These are phyloP conservation scores for Thomomys bottae DNA, from an alignment of 2,113 vertebrate species.

Conservation along the genomic window DNA sequence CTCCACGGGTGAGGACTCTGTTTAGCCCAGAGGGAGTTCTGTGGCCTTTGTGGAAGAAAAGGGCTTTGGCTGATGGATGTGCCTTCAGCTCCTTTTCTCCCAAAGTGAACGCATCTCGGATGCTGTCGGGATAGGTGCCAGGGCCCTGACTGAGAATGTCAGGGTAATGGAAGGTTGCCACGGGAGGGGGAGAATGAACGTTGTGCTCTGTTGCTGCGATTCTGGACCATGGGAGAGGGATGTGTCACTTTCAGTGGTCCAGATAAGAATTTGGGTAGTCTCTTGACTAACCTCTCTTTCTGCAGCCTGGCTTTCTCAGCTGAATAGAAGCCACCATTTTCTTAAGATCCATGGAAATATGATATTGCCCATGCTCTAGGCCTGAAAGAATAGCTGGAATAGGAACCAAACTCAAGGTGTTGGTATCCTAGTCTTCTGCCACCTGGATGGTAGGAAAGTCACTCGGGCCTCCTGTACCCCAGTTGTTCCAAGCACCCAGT, in stretches of 20 bases:
- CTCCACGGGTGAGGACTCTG: not conserved
- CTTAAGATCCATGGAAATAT: conserved; percentile 13
- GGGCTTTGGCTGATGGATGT: too few species aligned
- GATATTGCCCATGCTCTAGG: not conserved
- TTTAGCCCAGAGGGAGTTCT: not conserved
- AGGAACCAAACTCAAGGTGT: not conserved
- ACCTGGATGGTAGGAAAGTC: not conserved
- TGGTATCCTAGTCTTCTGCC: not conserved
- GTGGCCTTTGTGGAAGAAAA: not conserved
- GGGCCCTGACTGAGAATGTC: conserved; percentile 45
- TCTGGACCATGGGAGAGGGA: conserved; percentile 13
- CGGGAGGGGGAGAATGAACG: conserved; percentile 42
- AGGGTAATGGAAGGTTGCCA: conserved; percentile 38
- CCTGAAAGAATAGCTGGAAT: not conserved
- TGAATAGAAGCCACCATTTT: not conserved
- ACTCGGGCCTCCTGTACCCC: not conserved
- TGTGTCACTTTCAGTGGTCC: conserved; percentile 46
- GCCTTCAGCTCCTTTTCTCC: too few species aligned
- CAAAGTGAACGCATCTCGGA: not conserved
- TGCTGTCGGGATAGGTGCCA: not conserved
- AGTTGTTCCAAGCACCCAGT: not conserved
- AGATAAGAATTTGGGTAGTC: not conserved
- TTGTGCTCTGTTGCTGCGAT: not conserved
- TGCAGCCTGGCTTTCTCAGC: not conserved
- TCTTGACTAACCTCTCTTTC: not conserved